phyloP scores from a whole-genome alignment of 2,797 vertebrate species.

The Sebastes baramenuke region DNA sequence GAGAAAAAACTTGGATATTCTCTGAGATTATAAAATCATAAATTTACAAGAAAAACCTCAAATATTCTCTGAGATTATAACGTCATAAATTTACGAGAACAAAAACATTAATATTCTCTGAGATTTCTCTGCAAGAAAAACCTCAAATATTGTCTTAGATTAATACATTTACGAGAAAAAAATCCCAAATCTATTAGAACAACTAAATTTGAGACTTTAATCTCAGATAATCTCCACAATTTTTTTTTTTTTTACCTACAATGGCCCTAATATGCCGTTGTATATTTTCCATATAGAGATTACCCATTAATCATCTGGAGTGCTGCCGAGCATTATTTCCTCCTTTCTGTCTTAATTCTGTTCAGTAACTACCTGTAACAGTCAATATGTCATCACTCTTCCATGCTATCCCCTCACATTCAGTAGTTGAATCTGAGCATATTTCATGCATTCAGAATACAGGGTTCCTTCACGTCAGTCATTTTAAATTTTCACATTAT shows the following conservation, averaged over 20 bases:
- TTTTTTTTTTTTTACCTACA: neutral
- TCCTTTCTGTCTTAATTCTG: neutral
- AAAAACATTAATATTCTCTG: too few relatives aligned
- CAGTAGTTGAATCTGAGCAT: neutral
- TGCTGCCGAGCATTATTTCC: neutral
- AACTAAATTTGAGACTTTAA: neutral
- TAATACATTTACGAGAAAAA: neutral
- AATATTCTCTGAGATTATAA: neutral
- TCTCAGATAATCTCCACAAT: neutral
- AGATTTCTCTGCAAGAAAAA: too few relatives aligned
- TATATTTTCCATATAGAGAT: neutral
- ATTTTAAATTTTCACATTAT: neutral
- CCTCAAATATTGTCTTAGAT: too few relatives aligned
- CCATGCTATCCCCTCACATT: neutral
- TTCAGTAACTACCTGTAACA: constrained; percentile 6
- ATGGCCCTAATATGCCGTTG: neutral
- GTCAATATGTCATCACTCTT: neutral
- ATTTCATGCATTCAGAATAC: neutral
- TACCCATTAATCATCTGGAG: neutral
- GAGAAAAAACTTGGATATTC: too few relatives aligned
- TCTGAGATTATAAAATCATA: too few relatives aligned
- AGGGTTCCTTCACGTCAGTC: neutral
- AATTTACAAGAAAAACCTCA: too few relatives aligned
- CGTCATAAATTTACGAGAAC: neutral
- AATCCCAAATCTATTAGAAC: neutral